Base-by-base conservation (phyloP, 2,888 invertebrate genomes). In the Callyntrura guangdongensis region DNA sequence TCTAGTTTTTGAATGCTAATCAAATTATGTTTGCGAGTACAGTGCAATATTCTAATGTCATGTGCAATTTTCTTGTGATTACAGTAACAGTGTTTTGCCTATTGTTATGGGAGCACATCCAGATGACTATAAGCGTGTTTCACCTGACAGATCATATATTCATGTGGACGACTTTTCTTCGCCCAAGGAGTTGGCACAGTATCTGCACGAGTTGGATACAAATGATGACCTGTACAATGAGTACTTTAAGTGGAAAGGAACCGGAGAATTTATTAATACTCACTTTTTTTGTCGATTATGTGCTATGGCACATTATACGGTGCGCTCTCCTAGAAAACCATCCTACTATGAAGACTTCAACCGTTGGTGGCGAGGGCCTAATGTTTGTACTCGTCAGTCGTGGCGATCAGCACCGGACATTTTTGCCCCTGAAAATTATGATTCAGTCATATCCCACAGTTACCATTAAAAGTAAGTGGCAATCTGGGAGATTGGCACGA, bases 61-160 rank as follows among this genome's bases (percentile, higher is more conserved):
- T 27, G n/a, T n/a, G 12, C n/a, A 27, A 11, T 14, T 11, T 45
- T 47, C 20, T 64, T 3, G n/a, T 14, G n/a, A 17, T 36, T 72
- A n/a, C 83, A 97, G 97, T 89, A 97, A 97, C 94, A 97, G 98
- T 95, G 97, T 98, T 69, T 95, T 99, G 93, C 99, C 99, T 0
- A 98, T 99, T 93, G 99, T 98, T 90, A 99, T 99, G 99, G 99
- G 99, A 0, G 99, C 98, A 0, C 97, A 98, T 72, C 98, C 98
- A 0, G 97, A 97, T 90, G 99, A 99, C 95, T 99, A 99, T 95
- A 97, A 97, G 91, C 96, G 97, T 72, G 97, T 97, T 93, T 98
- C 99, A 1, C 99, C 99, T 0, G 97, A 97, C 94, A 97, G 98
- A 94, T 98, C 98, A 3, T 99, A 97, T 95, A 97, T 99, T 91